phyloP scores from a whole-genome alignment of 2,888 invertebrate species.

The Meiosimyza decipiens region DNA sequence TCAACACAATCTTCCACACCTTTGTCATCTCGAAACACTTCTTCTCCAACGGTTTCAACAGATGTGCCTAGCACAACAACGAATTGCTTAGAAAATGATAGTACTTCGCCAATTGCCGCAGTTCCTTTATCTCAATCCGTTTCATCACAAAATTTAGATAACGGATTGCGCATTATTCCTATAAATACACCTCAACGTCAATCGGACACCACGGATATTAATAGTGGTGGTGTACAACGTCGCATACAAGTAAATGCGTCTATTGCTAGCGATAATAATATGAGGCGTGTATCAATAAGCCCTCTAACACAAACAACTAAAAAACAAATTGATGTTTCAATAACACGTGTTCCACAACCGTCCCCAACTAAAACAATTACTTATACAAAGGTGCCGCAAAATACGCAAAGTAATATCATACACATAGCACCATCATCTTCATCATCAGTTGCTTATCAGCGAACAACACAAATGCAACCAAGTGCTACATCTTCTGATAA shows the following conservation, averaged over 20 bases:
- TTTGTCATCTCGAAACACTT: not conserved
- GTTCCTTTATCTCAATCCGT: not conserved
- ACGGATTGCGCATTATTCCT: slow-evolving; percentile 6
- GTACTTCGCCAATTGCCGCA: not conserved
- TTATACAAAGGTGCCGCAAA: not conserved
- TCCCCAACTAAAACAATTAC: not conserved
- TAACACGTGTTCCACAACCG: not conserved
- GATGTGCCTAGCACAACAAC: slow-evolving; percentile 27
- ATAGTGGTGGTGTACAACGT: slow-evolving; percentile 9
- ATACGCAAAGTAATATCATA: not conserved
- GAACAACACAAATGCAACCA: not conserved
- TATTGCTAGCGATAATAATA: not conserved
- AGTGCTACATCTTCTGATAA: slow-evolving; percentile 12
- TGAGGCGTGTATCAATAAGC: not conserved
- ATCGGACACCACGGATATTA: not conserved
- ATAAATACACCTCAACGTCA: not conserved
- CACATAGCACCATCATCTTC: not conserved
- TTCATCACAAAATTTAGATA: slow-evolving; percentile 7
- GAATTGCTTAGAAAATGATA: slow-evolving; percentile 26
- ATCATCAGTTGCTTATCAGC: not conserved
- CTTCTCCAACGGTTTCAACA: slow-evolving; percentile 12
- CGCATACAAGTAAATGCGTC: not conserved
- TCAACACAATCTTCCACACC: slow-evolving; percentile 33
- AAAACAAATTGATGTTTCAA: not conserved
- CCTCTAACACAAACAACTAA: not conserved